Evolutionary conservation across 1,140 invertebrate genomes (phyloP).

Genomic region (Nephila pilipes): DNA sequence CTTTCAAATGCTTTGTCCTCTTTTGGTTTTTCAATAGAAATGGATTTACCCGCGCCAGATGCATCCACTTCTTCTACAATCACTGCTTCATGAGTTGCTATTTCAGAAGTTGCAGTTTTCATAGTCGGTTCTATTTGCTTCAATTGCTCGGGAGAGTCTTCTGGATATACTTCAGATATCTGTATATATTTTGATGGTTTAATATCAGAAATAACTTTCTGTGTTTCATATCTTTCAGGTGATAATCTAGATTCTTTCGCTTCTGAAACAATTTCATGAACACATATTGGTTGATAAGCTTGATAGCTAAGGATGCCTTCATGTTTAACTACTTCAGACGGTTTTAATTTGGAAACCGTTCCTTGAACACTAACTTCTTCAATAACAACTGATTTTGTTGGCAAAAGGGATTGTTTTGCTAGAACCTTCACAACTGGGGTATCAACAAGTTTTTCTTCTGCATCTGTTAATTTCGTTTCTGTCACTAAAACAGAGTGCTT

Average conservation of each 20-base stretch:
- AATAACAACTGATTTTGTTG: constrained; percentile 44
- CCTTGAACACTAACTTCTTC: constrained; percentile 65
- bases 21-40: constrained; percentile 17
- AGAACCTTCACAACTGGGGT: background rate
- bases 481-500: constrained; percentile 58
- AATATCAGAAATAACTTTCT: constrained; percentile 28
- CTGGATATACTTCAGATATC: constrained; percentile 50
- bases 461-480: constrained; percentile 46
- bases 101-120: constrained; percentile 37
- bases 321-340: constrained; percentile 6
- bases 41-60: constrained; percentile 34
- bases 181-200: constrained; percentile 17
- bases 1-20: constrained; percentile 30
- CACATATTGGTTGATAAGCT: background rate
- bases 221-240: constrained; percentile 10
- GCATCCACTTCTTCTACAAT: constrained; percentile 46
- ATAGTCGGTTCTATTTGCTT: background rate
- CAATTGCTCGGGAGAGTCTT: constrained; percentile 43
- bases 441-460: background rate
- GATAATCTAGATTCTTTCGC: constrained; percentile 48
- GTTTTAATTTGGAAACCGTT: constrained; percentile 43
- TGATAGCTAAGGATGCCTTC: constrained; percentile 33
- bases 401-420: background rate
- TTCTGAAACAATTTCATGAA: constrained; percentile 65
- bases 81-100: constrained; percentile 53